These are phyloP conservation scores for Centropristis striata DNA, from an alignment of 2,113 vertebrate species.

Conservation along the genomic window DNA sequence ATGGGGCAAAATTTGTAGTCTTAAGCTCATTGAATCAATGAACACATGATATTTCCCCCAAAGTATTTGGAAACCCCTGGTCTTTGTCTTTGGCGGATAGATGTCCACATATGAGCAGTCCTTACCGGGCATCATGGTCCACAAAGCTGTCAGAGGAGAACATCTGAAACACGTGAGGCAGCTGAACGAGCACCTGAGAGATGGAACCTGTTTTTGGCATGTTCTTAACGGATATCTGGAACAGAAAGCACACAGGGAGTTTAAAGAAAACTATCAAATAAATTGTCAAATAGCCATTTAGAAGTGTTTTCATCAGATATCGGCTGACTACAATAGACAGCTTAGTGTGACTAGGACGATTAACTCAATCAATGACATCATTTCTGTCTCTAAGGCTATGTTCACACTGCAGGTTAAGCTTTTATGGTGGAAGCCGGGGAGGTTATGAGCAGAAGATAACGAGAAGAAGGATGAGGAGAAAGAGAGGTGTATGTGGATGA, in stretches of 20 bases:
- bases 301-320: background rate
- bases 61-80: background rate
- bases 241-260: constrained; percentile 1
- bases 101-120: too few species aligned
- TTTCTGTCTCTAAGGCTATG: background rate
- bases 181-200: constrained; percentile 92
- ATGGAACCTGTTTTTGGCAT: constrained; percentile 90
- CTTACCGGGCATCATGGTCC: constrained; percentile 89
- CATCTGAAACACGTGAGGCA: constrained; percentile 96
- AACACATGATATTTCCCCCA: background rate
- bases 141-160: constrained; percentile 86
- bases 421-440: too few species aligned
- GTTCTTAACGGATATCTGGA: constrained; percentile 89
- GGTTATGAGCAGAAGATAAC: too few species aligned
- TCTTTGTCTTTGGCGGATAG: background rate
- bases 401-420: too few species aligned
- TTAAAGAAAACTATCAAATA: background rate
- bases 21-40: background rate
- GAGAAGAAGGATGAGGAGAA: too few species aligned
- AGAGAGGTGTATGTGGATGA: too few species aligned
- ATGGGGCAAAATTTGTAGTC: too few species aligned
- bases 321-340: background rate
- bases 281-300: background rate
- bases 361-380: constrained; percentile 2
- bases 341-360: background rate